Percentiles rank a stretch among this genome's conserved stretches.
Evolutionary conservation across 2,113 vertebrate species (phyloP).

Genomic region (Macrotis lagotis): DNA sequence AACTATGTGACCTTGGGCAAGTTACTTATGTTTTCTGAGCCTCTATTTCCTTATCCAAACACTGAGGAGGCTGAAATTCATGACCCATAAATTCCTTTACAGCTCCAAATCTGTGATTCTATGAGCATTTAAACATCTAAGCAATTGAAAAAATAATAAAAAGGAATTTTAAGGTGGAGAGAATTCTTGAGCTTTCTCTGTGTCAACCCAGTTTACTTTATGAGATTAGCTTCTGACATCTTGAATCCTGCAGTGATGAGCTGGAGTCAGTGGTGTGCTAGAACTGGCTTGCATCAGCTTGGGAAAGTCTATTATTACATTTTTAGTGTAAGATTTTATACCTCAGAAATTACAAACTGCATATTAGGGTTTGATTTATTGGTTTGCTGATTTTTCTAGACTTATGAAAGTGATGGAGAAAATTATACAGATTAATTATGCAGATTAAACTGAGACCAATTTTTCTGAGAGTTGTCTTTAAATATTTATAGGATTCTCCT

Average conservation of each 20-base stretch:
- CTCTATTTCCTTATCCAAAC: neutral
- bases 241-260: neutral
- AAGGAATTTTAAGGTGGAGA: neutral
- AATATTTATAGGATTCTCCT: neutral
- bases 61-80: neutral
- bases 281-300: neutral
- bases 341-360: neutral
- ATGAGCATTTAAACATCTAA: neutral
- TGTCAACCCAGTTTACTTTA: neutral
- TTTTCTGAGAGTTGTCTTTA: neutral
- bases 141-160: neutral
- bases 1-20: neutral
- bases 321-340: neutral
- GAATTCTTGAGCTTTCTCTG: neutral
- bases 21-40: neutral
- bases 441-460: neutral
- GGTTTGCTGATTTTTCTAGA: neutral
- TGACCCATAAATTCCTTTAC: neutral
- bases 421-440: neutral
- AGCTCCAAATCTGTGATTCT: neutral
- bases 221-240: neutral
- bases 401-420: neutral
- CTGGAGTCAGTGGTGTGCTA: neutral
- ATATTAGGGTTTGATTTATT: neutral
- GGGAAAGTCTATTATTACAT: neutral